Evolutionary conservation across 1,140 invertebrate species (phyloP).

Genomic region (Zophobas atratus): DNA sequence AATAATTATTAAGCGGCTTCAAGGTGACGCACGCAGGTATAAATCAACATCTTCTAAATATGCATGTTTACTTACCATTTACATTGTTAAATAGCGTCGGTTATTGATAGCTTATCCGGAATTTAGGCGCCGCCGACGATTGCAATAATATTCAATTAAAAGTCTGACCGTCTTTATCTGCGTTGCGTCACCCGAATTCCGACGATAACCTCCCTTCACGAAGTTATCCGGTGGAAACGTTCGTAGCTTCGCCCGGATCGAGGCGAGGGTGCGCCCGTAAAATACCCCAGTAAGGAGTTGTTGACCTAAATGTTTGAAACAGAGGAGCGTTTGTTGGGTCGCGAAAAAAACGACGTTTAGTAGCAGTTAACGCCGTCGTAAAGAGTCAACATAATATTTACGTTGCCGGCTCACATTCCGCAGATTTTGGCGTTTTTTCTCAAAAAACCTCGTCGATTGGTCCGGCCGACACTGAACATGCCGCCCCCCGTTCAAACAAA

Average conservation of each 20-base stretch:
- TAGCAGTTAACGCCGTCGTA: conserved; percentile 19
- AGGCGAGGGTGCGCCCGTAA: conserved; percentile 11
- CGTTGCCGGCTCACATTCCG: conserved; percentile 4
- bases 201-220: not conserved
- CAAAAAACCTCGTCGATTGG: not conserved
- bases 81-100: conserved; percentile 19
- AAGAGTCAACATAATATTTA: conserved; percentile 20
- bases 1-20: conserved; percentile 14
- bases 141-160: conserved; percentile 40
- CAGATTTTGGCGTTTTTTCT: conserved; percentile 15
- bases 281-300: not conserved
- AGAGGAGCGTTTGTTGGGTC: not conserved
- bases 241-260: not conserved
- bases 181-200: conserved; percentile 26
- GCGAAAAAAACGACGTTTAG: conserved; percentile 15
- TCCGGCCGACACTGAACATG: conserved; percentile 2
- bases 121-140: conserved; percentile 23
- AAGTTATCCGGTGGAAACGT: not conserved
- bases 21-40: conserved; percentile 29
- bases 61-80: conserved; percentile 25
- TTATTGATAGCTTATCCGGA: conserved; percentile 18
- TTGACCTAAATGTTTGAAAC: conserved; percentile 17
- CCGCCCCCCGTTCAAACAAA: conserved; percentile 28
- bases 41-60: conserved; percentile 36
- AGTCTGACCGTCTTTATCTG: conserved; percentile 18